These are phyloP conservation scores for Myotis lucifugus DNA, from an alignment of 2,113 vertebrate genomes.

Conservation along the genomic window DNA sequence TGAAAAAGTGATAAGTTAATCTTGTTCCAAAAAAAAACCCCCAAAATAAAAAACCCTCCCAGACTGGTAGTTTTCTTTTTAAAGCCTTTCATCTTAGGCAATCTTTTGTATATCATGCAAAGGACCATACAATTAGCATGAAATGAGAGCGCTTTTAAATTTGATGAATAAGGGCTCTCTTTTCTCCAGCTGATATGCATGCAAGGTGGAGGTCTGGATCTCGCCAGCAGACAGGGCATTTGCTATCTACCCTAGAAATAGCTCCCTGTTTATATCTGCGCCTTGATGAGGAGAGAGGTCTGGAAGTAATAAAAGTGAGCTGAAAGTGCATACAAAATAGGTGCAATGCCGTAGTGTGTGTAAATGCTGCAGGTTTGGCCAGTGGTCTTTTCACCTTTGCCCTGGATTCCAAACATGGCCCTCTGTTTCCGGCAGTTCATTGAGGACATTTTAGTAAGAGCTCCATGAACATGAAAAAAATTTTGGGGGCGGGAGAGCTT, in stretches of 20 bases:
- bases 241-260: neutral
- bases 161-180: conserved; percentile 59
- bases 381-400: neutral
- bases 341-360: neutral
- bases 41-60: neutral
- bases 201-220: conserved; percentile 47
- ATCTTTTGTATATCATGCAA: conserved; percentile 65
- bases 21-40: neutral
- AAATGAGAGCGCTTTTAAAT: conserved; percentile 64
- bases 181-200: conserved; percentile 54
- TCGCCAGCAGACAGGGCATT: conserved; percentile 13
- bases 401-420: neutral
- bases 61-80: conserved; percentile 59
- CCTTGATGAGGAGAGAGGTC: conserved; percentile 10
- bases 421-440: neutral
- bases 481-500: neutral
- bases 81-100: conserved; percentile 60
- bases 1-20: conserved; percentile 55
- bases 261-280: neutral
- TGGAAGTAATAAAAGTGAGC: conserved; percentile 56
- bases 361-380: neutral
- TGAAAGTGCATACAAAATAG: neutral
- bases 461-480: neutral
- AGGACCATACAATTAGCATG: conserved; percentile 62
- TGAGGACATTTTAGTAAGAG: conserved; percentile 46